Conservation (phyloP, 1,140 invertebrate genomes). For the Tetragnatha versicolor region DNA sequence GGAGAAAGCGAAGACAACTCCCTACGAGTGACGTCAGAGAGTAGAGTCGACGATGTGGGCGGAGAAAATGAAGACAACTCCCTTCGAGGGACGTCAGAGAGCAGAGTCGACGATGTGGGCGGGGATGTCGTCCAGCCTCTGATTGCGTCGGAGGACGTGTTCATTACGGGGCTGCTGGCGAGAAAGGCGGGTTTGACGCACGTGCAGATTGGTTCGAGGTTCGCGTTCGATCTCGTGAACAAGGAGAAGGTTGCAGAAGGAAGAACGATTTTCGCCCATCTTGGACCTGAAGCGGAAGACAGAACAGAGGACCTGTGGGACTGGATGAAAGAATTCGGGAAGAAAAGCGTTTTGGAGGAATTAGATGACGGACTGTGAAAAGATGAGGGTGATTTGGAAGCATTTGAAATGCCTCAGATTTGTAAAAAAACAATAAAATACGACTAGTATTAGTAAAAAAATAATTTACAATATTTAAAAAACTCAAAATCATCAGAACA, state of each 20-base stretch:
- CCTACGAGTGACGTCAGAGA: too few species aligned
- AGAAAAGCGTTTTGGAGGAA: neutral
- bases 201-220: conserved; percentile 15
- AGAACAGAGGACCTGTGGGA: conserved; percentile 6
- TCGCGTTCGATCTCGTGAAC: neutral
- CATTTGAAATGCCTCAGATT: too few species aligned
- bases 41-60: too few species aligned
- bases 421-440: too few species aligned
- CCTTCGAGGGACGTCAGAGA: too few species aligned
- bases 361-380: neutral
- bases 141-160: conserved; percentile 1
- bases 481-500: too few species aligned
- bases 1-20: too few species aligned
- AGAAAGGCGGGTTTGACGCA: neutral
- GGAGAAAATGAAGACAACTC: too few species aligned
- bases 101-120: too few species aligned
- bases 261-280: conserved; percentile 32
- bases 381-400: too few species aligned
- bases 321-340: neutral
- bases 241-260: neutral
- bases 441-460: neutral
- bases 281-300: conserved; percentile 1
- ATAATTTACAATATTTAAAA: neutral
- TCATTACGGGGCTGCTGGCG: conserved; percentile 4
- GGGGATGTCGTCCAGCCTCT: too few species aligned